Conservation (phyloP, 2,113 vertebrate species). For the Oxyura jamaicensis region DNA sequence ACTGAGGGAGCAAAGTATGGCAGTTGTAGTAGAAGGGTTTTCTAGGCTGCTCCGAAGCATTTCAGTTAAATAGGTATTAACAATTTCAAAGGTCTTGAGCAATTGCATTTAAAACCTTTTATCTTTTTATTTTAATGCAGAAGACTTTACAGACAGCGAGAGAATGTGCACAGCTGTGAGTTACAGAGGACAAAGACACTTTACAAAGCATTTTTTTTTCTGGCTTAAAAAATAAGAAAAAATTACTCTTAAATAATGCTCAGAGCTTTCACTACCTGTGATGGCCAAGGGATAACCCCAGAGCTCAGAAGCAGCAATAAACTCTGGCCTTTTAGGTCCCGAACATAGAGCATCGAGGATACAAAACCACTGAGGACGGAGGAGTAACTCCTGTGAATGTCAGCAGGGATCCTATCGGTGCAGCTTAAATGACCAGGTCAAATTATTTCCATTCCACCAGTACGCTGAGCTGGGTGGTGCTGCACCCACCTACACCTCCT, state of each 20-base stretch:
- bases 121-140: background rate
- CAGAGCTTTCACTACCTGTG: background rate
- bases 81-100: constrained; percentile 9
- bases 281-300: background rate
- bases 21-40: constrained; percentile 20
- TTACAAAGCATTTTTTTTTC: background rate
- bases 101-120: constrained; percentile 12
- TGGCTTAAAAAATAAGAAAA: background rate
- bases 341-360: background rate
- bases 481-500: background rate
- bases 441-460: background rate
- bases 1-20: background rate
- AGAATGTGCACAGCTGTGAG: fast-evolving
- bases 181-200: background rate
- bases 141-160: background rate
- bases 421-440: background rate
- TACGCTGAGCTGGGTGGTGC: background rate
- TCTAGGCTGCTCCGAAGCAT: background rate
- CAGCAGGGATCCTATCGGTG: background rate
- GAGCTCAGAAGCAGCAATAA: background rate
- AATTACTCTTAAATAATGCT: background rate
- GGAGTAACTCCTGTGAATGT: background rate
- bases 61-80: background rate
- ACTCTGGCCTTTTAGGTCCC: background rate
- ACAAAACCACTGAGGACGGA: background rate